phyloP scores from a whole-genome alignment of 2,797 vertebrate species.

The Myotis findleyi region DNA sequence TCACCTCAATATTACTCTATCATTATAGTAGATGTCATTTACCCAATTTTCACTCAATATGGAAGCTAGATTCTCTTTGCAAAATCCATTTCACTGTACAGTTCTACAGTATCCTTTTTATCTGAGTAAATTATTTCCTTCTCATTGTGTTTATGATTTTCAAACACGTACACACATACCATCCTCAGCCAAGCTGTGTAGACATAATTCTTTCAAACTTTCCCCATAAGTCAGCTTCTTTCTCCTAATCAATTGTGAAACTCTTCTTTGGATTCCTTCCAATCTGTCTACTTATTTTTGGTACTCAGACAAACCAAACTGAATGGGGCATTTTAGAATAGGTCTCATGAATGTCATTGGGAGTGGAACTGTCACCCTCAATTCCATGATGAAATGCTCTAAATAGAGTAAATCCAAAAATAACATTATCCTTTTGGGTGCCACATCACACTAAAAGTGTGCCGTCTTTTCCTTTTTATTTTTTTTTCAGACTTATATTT shows the following conservation, averaged over 20 bases:
- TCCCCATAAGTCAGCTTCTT: conserved; percentile 57
- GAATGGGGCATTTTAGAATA: conserved; percentile 68
- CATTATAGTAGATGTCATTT: not conserved
- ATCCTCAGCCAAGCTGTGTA: conserved; percentile 18
- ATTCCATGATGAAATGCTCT: conserved; percentile 63
- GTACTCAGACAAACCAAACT: conserved; percentile 67
- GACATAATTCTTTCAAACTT: conserved; percentile 67
- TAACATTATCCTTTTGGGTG: conserved; percentile 66
- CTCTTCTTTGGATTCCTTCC: conserved; percentile 64
- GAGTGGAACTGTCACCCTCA: conserved; percentile 62
- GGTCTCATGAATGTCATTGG: conserved; percentile 75
- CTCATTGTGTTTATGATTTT: conserved; percentile 39
- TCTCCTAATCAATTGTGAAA: conserved; percentile 70
- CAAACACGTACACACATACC: not conserved
- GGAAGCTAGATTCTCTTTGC: not conserved
- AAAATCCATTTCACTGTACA: not conserved
- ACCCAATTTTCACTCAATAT: not conserved
- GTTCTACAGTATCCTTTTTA: conserved; percentile 29
- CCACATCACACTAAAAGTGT: conserved; percentile 30
- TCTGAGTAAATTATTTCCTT: conserved; percentile 59
- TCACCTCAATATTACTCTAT: not conserved
- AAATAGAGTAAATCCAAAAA: conserved; percentile 70
- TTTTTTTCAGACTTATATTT: conserved; percentile 4
- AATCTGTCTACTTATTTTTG: conserved; percentile 75
- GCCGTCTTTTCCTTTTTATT: not conserved